Conservation (phyloP, 2,888 invertebrate genomes). For the Mesodorylaimus sp. region DNA sequence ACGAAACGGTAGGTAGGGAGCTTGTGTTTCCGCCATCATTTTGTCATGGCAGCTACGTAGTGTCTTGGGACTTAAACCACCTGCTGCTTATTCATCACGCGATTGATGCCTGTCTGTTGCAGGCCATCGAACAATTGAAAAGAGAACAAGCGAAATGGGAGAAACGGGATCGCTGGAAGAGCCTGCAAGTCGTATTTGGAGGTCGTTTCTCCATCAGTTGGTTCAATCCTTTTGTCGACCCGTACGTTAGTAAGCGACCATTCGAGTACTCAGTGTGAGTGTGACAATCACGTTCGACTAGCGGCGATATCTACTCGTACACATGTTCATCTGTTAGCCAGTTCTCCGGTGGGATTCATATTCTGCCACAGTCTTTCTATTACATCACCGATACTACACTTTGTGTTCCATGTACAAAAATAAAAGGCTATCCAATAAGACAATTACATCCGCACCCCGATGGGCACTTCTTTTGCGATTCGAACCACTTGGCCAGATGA, state of each 20-base stretch:
- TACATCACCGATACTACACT: too few species aligned
- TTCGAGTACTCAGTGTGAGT: slow-evolving; percentile 64
- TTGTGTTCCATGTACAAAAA: too few species aligned
- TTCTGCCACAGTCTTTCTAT: too few species aligned
- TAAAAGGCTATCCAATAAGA: too few species aligned
- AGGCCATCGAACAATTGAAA: slow-evolving; percentile 92
- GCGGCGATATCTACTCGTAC: too few species aligned
- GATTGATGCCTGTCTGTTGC: slow-evolving; percentile 18
- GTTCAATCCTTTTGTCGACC: slow-evolving; percentile 76
- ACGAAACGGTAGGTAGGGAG: slow-evolving; percentile 62
- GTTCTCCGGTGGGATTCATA: too few species aligned
- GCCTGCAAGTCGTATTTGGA: slow-evolving; percentile 88
- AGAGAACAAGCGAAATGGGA: slow-evolving; percentile 85
- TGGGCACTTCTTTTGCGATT: slow-evolving; percentile 20
- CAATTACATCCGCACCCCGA: neutral
- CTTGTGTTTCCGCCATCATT: too few species aligned
- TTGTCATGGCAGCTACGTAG: too few species aligned
- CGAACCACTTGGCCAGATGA: slow-evolving; percentile 79
- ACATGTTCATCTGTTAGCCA: too few species aligned
- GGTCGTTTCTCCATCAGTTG: slow-evolving; percentile 70
- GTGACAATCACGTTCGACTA: too few species aligned
- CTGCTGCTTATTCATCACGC: neutral
- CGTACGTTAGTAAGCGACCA: slow-evolving; percentile 47
- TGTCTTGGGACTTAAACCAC: neutral
- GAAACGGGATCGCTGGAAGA: slow-evolving; percentile 77